Evolutionary conservation across 2,797 vertebrate species (phyloP).

Genomic region (Pteropus rufus): DNA sequence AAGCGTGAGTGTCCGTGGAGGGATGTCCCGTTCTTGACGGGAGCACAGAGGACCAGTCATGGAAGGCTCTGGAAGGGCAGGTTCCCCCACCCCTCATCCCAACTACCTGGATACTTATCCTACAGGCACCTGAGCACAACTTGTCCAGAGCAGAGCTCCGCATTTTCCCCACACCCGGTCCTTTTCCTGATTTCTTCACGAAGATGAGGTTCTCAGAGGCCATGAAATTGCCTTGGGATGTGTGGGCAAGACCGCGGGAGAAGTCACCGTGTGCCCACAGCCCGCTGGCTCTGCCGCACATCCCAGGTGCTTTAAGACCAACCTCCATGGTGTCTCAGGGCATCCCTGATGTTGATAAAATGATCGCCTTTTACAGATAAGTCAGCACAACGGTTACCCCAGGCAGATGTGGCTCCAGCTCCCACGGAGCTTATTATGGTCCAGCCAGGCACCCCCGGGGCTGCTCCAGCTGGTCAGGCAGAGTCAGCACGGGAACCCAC

Average conservation of each 20-base stretch:
- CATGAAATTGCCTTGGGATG: no score
- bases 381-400: not conserved
- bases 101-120: not conserved
- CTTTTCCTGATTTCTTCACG: not conserved
- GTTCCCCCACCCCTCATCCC: not conserved
- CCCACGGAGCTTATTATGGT: rapidly evolving
- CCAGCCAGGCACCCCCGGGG: not conserved
- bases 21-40: no score
- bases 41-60: not conserved
- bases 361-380: not conserved
- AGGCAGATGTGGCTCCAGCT: not conserved
- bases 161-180: not conserved
- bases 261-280: not conserved
- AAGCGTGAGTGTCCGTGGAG: not conserved
- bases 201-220: not conserved
- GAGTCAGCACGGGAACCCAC: not conserved
- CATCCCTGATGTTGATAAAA: no score
- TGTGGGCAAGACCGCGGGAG: not conserved
- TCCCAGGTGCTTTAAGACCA: not conserved
- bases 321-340: not conserved
- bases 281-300: no score
- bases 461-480: not conserved
- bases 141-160: not conserved
- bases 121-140: not conserved
- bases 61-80: not conserved